Percentiles rank a stretch among this genome's conserved stretches.
phyloP scores from a whole-genome alignment of 2,113 vertebrate genomes.

The Excalfactoria chinensis region DNA sequence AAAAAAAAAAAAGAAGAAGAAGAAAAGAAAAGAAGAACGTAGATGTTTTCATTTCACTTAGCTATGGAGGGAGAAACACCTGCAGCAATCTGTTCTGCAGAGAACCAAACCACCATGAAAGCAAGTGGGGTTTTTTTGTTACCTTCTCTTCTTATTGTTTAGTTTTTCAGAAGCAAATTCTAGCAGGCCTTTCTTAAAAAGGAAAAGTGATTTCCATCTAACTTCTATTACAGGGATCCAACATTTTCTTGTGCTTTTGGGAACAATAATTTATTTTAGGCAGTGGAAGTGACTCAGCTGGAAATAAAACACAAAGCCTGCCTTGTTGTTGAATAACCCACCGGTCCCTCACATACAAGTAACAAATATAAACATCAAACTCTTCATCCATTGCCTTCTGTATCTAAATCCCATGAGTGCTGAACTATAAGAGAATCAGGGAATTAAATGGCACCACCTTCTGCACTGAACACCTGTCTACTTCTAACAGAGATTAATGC shows the following conservation, averaged over 20 bases:
- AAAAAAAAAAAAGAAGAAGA: too few relatives aligned
- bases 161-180: slow-evolving; percentile 21
- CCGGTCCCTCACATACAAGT: background rate
- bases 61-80: slow-evolving; percentile 22
- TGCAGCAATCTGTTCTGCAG: slow-evolving; percentile 9
- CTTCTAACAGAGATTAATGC: background rate
- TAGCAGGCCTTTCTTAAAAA: slow-evolving; percentile 2
- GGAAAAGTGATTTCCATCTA: background rate
- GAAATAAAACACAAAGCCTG: background rate
- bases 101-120: background rate
- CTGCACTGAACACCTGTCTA: background rate
- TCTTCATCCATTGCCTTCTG: background rate
- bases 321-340: background rate
- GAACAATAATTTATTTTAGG: background rate
- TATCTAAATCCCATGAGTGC: background rate
- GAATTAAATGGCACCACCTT: background rate
- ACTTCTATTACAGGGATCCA: background rate
- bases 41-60: background rate
- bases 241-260: background rate
- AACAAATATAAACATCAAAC: background rate
- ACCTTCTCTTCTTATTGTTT: background rate
- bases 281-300: background rate
- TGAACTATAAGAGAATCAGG: background rate
- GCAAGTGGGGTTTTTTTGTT: background rate
- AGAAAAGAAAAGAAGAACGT: background rate